phyloP scores from a whole-genome alignment of 53 echinoderm and acorn worm species.

The Paracentrotus lividus region DNA sequence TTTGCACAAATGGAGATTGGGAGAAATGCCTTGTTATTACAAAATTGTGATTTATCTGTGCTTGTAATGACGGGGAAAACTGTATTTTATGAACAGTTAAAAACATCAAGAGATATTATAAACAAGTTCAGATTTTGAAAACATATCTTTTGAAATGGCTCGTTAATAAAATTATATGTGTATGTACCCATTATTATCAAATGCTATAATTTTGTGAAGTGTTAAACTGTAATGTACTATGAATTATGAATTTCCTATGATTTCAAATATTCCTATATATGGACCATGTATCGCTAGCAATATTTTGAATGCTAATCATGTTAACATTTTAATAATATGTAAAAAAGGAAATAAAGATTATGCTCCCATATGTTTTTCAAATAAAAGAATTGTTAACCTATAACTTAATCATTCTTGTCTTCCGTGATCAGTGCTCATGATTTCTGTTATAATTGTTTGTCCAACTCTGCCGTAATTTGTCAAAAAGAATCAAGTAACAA shows the following conservation, averaged over 20 bases:
- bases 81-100: too few species aligned
- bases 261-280: neutral
- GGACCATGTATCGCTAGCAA: neutral
- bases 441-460: too few species aligned
- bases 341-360: neutral
- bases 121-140: neutral
- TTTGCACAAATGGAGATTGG: too few species aligned
- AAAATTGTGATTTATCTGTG: too few species aligned
- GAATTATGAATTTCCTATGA: neutral
- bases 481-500: too few species aligned
- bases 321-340: neutral
- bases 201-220: neutral
- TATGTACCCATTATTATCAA: neutral
- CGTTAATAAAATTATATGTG: neutral
- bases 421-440: too few species aligned
- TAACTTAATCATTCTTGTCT: neutral
- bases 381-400: conserved; percentile 26
- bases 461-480: too few species aligned
- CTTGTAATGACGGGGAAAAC: too few species aligned
- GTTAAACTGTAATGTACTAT: neutral
- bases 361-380: conserved; percentile 36
- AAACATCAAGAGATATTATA: neutral
- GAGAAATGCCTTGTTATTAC: too few species aligned
- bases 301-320: conserved; percentile 6
- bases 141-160: neutral